Conservation (phyloP, 1,140 invertebrate genomes). For the Atta cephalotes region DNA sequence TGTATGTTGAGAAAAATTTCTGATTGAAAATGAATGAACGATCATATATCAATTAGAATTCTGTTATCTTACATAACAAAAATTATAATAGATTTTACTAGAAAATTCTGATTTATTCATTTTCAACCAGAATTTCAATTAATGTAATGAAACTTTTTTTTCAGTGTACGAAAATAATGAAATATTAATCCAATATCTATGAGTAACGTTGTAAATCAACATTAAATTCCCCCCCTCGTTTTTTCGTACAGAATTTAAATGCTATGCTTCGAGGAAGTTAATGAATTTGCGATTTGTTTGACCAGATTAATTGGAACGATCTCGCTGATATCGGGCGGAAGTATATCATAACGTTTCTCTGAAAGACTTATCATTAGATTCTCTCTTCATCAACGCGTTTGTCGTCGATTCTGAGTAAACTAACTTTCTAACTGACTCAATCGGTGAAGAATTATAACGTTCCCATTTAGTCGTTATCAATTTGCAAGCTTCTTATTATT, state of each 20-base stretch:
- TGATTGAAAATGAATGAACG: too few relatives aligned
- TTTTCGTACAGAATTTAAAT: neutral
- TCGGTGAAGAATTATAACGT: neutral
- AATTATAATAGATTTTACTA: too few relatives aligned
- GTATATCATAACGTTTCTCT: neutral
- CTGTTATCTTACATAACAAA: too few relatives aligned
- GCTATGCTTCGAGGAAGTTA: neutral
- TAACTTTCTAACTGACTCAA: neutral
- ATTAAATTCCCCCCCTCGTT: neutral
- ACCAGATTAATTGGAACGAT: neutral
- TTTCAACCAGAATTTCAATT: too few relatives aligned
- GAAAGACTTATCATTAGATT: neutral
- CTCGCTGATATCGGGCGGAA: slow-evolving; percentile 7
- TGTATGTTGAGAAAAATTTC: too few relatives aligned
- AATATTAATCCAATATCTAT: neutral
- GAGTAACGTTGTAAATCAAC: neutral
- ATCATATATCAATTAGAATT: too few relatives aligned
- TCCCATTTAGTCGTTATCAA: neutral
- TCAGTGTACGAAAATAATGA: too few relatives aligned
- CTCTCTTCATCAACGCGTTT: neutral
- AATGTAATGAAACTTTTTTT: too few relatives aligned
- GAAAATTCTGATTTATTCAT: too few relatives aligned
- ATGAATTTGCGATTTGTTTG: neutral
- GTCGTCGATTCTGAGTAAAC: neutral
- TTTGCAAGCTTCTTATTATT: neutral